Base-by-base conservation (phyloP, 2,888 invertebrate species). In the Cerastis rubricosa region DNA sequence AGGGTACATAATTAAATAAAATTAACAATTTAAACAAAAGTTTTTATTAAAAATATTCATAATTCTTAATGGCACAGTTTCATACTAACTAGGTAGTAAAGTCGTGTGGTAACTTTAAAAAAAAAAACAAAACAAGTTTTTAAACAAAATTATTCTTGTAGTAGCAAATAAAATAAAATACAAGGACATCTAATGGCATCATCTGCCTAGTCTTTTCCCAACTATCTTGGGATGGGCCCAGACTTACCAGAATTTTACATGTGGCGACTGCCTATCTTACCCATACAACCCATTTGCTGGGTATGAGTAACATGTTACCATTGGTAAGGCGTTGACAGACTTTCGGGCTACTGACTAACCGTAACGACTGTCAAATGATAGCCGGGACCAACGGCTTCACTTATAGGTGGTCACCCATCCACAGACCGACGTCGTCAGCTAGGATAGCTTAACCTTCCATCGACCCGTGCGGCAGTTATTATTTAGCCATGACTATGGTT, bases 1-100 rank as follows among this genome's bases (percentile, higher is more conserved):
- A 59, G 8, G 8, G 59, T 61, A 59, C 9, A 29, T 8, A n/a
- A n/a, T n/a, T 9, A 54, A 74, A 74, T 47, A 61, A 61, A 74
- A 66, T 17, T 0, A 22, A 47, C 25, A 81, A 25, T 3, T 54
- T 43, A 43, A 64, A 59, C 43, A 67, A 72, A 66, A 43, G 12
- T 35, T 70, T 78, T 82, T 72, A 72, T 81, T 76, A 59, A 70
- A 67, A 67, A 64, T 66, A 80, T 69, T 79, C 12, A 54, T 80
- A 54, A 66, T 69, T 61, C 12, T 43, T 68, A 64, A 85, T 82
- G 81, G 85, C 81, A 81, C 85, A 12, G 67, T 85, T 85, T 85
- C 51, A 43, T 64, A 74, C 25, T 67, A 63, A 43, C 29, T 67
- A 80, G 17, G 14, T 57, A 54, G n/a, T 66, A 78, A 29, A 71